These are phyloP conservation scores for Catocala sponsa DNA, from an alignment of 2,888 invertebrate genomes.

Conservation along the genomic window DNA sequence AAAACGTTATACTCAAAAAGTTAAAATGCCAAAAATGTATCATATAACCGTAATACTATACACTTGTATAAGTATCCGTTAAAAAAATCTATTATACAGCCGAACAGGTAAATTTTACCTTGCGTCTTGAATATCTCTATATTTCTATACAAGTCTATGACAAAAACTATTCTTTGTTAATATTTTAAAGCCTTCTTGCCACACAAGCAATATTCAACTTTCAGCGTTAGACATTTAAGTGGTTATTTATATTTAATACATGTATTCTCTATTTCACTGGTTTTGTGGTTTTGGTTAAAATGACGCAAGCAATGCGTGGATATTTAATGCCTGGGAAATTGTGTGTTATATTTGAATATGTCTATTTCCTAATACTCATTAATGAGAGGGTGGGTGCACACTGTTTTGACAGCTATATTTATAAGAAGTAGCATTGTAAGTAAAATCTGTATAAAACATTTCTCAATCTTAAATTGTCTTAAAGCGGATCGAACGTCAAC, in stretches of 20 bases:
- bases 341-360: background rate
- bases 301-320: conserved; percentile 34
- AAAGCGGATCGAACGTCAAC: conserved; percentile 48
- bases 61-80: conserved; percentile 46
- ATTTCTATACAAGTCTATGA: conserved; percentile 57
- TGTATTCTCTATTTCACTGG: conserved; percentile 10
- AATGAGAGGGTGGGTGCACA: background rate
- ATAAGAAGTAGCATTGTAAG: background rate
- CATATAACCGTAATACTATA: conserved; percentile 66
- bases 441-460: conserved; percentile 6
- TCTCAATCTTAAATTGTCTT: conserved; percentile 35
- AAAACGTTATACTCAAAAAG: conserved; percentile 21
- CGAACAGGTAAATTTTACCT: conserved; percentile 78
- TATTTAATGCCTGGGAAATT: conserved; percentile 29
- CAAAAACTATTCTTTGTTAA: conserved; percentile 63
- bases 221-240: background rate
- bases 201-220: conserved; percentile 28
- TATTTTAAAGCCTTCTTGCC: conserved; percentile 36
- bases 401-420: background rate
- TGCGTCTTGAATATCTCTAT: conserved; percentile 61
- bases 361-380: background rate
- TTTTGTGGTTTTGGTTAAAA: conserved; percentile 39
- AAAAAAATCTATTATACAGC: conserved; percentile 71
- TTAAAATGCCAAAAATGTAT: conserved; percentile 58
- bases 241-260: conserved; percentile 8